These are phyloP conservation scores for Pionites leucogaster DNA, from an alignment of 2,113 vertebrate species.

Conservation along the genomic window DNA sequence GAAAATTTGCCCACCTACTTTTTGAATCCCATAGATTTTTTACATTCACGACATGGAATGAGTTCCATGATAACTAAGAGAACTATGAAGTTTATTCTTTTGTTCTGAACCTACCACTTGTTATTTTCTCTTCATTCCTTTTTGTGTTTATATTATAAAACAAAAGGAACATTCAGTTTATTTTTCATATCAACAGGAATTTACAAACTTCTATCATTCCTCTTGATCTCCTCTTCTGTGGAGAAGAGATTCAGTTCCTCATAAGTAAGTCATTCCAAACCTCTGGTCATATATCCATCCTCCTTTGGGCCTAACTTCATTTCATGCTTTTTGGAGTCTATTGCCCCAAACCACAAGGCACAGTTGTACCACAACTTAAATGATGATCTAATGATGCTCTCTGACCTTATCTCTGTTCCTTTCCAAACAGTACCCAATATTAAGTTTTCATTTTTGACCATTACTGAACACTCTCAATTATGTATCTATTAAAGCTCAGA, in stretches of 20 bases:
- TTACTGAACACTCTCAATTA: background rate
- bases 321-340: background rate
- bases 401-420: background rate
- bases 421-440: background rate
- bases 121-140: background rate
- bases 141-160: background rate
- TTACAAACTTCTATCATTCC: background rate
- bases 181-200: background rate
- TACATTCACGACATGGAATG: background rate
- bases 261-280: background rate
- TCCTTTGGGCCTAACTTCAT: background rate
- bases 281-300: background rate
- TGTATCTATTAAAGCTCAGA: background rate
- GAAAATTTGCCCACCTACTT: background rate
- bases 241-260: background rate
- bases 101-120: background rate
- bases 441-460: background rate
- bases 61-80: background rate
- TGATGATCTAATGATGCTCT: background rate
- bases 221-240: background rate
- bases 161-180: background rate
- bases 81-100: background rate
- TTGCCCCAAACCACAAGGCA: background rate
- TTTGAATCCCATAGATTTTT: background rate
- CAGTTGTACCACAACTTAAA: background rate